These are phyloP conservation scores for Pristionchus fissidentatus DNA, from an alignment of 2,888 invertebrate species.

Conservation along the genomic window DNA sequence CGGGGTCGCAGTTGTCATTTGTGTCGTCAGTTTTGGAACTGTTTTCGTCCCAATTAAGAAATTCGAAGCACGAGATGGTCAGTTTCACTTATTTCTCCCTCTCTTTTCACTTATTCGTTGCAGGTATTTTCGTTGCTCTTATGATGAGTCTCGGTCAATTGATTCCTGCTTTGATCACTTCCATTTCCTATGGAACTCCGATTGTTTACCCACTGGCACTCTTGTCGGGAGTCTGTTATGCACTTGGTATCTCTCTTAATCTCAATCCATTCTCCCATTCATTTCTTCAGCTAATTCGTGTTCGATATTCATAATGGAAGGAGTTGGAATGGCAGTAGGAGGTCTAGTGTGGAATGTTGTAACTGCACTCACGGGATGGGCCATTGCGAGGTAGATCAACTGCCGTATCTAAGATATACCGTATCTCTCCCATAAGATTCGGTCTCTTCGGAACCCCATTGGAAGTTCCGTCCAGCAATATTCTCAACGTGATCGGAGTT, in stretches of 20 bases:
- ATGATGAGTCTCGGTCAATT: conserved; percentile 62
- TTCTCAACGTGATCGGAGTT: conserved; percentile 62
- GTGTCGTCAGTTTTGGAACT: conserved; percentile 59
- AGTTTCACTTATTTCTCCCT: background rate
- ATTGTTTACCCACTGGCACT: conserved; percentile 59
- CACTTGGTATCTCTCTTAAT: conserved; percentile 54
- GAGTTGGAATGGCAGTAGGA: conserved; percentile 62
- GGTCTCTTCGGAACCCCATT: conserved; percentile 62
- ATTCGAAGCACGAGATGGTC: conserved; percentile 62
- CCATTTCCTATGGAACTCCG: conserved; percentile 49
- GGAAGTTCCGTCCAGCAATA: conserved; percentile 53
- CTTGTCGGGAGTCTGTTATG: conserved; percentile 58
- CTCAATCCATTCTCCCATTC: background rate
- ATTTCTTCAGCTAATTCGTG: conserved; percentile 55
- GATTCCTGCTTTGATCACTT: conserved; percentile 40
- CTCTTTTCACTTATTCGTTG: background rate
- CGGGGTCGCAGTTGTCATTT: conserved; percentile 54
- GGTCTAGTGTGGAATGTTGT: conserved; percentile 63
- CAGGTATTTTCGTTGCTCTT: conserved; percentile 62
- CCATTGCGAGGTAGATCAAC: conserved; percentile 21
- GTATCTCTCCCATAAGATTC: conserved; percentile 51
- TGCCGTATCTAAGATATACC: background rate
- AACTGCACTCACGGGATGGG: conserved; percentile 51
- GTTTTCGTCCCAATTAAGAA: conserved; percentile 62
- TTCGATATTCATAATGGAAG: conserved; percentile 61